phyloP scores from a whole-genome alignment of 2,888 invertebrate genomes.

The Netelia virgata region DNA sequence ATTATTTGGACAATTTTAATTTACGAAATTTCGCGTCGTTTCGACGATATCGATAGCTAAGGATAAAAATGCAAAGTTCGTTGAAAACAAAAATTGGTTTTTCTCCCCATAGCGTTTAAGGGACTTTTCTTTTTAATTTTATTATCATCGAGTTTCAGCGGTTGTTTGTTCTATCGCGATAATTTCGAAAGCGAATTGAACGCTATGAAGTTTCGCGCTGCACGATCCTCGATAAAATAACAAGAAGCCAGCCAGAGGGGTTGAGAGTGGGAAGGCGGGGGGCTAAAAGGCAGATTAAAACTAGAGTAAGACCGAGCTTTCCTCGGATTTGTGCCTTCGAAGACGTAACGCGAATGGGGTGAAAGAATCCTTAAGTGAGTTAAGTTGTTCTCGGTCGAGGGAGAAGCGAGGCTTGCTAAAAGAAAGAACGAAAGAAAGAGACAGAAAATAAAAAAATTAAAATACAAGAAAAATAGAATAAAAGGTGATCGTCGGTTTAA shows the following conservation, averaged over 20 bases:
- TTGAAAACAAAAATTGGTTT: too few relatives aligned
- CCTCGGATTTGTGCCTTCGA: not conserved
- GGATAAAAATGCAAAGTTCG: too few relatives aligned
- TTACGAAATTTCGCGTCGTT: too few relatives aligned
- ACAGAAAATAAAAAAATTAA: too few relatives aligned
- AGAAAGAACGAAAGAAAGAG: not conserved
- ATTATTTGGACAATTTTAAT: too few relatives aligned
- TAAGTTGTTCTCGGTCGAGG: constrained; percentile 24
- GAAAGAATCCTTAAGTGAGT: constrained; percentile 26
- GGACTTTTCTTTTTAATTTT: too few relatives aligned
- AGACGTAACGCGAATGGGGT: not conserved
- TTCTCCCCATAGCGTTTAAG: too few relatives aligned
- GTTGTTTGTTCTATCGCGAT: too few relatives aligned
- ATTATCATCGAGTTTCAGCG: too few relatives aligned
- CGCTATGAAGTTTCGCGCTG: not conserved
- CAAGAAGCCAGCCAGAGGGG: constrained; percentile 3
- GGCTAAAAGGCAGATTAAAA: constrained; percentile 15
- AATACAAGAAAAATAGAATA: not conserved
- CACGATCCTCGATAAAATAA: constrained; percentile 7
- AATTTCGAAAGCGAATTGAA: not conserved
- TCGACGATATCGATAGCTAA: too few relatives aligned
- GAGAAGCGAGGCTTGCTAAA: constrained; percentile 1
- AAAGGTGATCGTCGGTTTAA: too few relatives aligned
- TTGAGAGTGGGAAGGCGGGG: too few relatives aligned
- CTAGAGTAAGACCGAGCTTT: constrained; percentile 3